Conservation (phyloP, 2,113 vertebrate genomes). For the Atractosteus spatula region DNA sequence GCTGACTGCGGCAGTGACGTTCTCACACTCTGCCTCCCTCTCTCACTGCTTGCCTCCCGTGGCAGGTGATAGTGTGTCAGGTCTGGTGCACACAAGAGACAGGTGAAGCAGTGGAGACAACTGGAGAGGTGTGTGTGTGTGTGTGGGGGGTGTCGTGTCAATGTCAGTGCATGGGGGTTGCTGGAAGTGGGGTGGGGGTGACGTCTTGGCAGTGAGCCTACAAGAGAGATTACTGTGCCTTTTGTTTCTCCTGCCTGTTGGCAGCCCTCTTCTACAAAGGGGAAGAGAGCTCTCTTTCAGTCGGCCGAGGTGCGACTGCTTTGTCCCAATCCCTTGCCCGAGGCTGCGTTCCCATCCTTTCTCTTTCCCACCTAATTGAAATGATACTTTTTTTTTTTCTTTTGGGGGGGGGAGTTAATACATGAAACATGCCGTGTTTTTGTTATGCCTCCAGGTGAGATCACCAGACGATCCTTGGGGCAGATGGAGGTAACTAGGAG, state of each 20-base stretch:
- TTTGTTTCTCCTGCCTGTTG: conserved; percentile 34
- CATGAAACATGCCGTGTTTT: conserved; percentile 38
- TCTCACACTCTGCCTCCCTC: background rate
- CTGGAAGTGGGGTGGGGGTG: background rate
- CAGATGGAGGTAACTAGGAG: conserved; percentile 54
- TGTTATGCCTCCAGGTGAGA: conserved; percentile 46
- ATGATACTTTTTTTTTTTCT: conserved; percentile 43
- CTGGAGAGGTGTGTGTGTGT: background rate
- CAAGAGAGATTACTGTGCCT: conserved; percentile 31
- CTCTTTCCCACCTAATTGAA: conserved; percentile 40
- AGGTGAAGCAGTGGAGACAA: too few species aligned
- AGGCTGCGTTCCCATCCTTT: conserved; percentile 31
- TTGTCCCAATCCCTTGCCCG: conserved; percentile 47
- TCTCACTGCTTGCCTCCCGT: too few species aligned
- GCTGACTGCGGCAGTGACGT: too few species aligned
- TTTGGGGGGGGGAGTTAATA: conserved; percentile 59
- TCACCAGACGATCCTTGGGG: conserved; percentile 46
- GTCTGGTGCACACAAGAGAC: too few species aligned
- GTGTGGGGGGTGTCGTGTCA: conserved; percentile 3
- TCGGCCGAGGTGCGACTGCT: conserved; percentile 55
- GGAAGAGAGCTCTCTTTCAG: conserved; percentile 31
- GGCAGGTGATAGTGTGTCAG: too few species aligned
- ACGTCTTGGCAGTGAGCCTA: conserved; percentile 20
- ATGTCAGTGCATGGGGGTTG: conserved; percentile 9
- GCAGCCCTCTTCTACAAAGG: conserved; percentile 33